Evolutionary conservation across 2,797 vertebrate species (phyloP).

Genomic region (Acrossocheilus fasciatus): DNA sequence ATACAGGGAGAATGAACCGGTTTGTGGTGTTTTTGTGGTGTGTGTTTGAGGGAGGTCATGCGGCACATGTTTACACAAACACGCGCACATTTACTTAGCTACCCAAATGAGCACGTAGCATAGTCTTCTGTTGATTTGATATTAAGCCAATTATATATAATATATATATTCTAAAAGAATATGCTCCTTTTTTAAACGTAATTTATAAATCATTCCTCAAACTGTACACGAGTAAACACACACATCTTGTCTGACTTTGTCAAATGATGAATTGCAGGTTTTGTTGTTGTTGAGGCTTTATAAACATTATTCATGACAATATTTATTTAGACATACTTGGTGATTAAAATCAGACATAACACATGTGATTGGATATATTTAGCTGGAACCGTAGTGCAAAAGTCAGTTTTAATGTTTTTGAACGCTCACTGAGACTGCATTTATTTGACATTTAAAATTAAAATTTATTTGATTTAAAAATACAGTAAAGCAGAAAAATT

Average conservation of each 20-base stretch:
- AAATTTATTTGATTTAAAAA: not conserved
- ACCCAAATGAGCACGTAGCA: not conserved
- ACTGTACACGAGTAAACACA: not conserved
- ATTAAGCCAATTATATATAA: not conserved
- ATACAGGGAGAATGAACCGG: constrained; percentile 1
- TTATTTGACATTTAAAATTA: not conserved
- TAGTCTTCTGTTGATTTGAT: not conserved
- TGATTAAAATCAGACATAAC: not conserved
- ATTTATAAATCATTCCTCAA: not conserved
- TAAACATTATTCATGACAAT: not conserved
- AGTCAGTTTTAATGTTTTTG: not conserved
- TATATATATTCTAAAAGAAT: not conserved
- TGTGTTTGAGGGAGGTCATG: not conserved
- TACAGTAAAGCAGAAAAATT: not conserved
- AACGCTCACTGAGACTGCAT: not conserved
- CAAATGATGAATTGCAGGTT: not conserved
- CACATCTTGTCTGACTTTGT: constrained; percentile 1
- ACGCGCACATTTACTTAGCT: constrained; percentile 4
- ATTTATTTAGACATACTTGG: not conserved
- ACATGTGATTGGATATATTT: not conserved
- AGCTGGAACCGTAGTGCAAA: not conserved
- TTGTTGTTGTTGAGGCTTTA: not conserved
- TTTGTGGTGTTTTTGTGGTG: constrained; percentile 1
- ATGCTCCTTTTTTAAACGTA: not conserved
- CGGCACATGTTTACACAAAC: not conserved